These are phyloP conservation scores for Hipposideros armiger DNA, from an alignment of 2,113 vertebrate genomes.

Conservation along the genomic window DNA sequence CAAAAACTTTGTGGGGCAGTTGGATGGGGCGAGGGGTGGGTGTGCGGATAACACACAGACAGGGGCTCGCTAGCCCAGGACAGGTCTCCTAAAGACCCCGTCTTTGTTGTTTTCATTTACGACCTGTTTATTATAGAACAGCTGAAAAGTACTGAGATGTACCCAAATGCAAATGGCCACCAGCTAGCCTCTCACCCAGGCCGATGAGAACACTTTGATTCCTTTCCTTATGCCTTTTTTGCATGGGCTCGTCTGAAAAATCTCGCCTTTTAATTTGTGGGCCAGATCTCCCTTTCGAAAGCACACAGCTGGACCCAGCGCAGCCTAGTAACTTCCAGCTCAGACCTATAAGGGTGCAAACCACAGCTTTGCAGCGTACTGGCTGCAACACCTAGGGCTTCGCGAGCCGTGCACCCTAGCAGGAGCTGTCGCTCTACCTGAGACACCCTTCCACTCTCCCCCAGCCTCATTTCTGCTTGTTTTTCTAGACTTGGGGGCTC, in stretches of 20 bases:
- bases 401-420: background rate
- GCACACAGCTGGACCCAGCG: background rate
- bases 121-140: background rate
- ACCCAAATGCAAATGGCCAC: background rate
- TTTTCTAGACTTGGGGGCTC: background rate
- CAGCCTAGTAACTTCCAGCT: rapidly evolving
- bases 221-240: background rate
- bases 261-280: background rate
- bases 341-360: background rate
- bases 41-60: background rate
- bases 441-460: background rate
- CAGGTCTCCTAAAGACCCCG: background rate
- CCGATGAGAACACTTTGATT: rapidly evolving
- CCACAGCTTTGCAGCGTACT: rapidly evolving
- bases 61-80: background rate
- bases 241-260: background rate
- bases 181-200: background rate
- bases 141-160: background rate
- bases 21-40: background rate
- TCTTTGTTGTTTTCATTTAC: background rate
- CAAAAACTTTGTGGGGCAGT: background rate
- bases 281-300: background rate
- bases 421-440: rapidly evolving
- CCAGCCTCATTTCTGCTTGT: background rate
- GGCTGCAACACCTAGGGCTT: background rate